Evolutionary conservation across 2,888 invertebrate species (phyloP), one percentile per base, ranked within the genome.

Genomic region (Phengaris alcon): DNA sequence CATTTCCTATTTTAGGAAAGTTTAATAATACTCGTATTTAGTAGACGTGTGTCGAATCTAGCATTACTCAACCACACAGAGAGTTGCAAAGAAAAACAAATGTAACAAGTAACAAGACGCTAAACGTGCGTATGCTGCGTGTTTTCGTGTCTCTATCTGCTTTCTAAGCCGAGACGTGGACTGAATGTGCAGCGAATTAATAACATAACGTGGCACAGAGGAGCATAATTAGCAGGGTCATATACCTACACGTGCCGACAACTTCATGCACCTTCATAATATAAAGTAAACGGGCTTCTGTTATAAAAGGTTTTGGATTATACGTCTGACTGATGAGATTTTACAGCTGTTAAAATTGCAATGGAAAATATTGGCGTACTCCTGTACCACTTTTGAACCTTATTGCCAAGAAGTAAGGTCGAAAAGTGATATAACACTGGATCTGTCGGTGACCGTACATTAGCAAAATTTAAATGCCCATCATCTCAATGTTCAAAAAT

Each of bases 91-190:
- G 22, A 59, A 59, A 59, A 22, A 22, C 15, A 15, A 22, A 22
- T 59, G 59, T 59, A 48, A 48, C 48, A 4, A 6, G 7, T 48
- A 59, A 59, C 59, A 59, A 59, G 59, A 59, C 59, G 59, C 10
- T 22, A 22, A 85, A 81, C 82, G 84, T 83, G 82, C 82, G 79
- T 79, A 82, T 84, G 54, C 68, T n/a, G 84, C 84, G 84, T 82
- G 83, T 54, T 85, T 83, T 85, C 84, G 87, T 86, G 85, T 83
- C 83, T 83, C 83, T 81, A 84, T 88, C 85, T 83, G 84, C 88
- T 89, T 90, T 89, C 89, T 85, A 75, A 75, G 59, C 55, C 72
- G 22, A 70, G 73, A 55, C 68, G 73, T 54, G 68, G 35, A 69
- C 46, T 68, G 68, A 68, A 74, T 68, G 75, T 75, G 55, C 68